These are phyloP conservation scores for Desmophyllum pertusum DNA, from an alignment of 92 coral and sea anemone species.

Conservation along the genomic window DNA sequence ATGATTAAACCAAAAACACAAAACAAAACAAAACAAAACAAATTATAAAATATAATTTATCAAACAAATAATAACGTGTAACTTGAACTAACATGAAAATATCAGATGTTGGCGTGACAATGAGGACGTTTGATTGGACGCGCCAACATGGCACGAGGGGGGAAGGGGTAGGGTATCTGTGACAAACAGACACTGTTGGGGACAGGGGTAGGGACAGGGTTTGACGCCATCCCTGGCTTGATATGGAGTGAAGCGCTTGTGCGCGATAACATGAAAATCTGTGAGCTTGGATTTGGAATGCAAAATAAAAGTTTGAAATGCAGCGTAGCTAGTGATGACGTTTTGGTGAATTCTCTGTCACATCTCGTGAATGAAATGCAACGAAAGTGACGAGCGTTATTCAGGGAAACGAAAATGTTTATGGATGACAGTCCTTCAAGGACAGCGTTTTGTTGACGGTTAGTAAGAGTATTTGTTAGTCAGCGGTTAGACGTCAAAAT, in stretches of 20 bases:
- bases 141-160: background rate
- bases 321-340: too few species aligned
- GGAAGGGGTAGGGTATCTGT: background rate
- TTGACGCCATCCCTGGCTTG: slow-evolving; percentile 56
- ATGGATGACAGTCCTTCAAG: background rate
- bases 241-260: slow-evolving; percentile 38
- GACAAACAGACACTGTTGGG: background rate
- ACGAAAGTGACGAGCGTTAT: background rate
- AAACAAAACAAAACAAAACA: background rate
- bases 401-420: background rate
- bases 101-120: background rate
- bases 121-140: background rate
- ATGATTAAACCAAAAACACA: background rate
- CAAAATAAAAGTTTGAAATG: background rate
- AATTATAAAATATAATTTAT: background rate
- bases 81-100: background rate
- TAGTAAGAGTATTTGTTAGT: background rate
- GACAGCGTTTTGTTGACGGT: background rate
- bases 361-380: background rate
- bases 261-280: background rate
- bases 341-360: background rate
- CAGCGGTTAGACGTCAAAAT: background rate
- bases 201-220: slow-evolving; percentile 1
- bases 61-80: background rate
- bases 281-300: background rate